Evolutionary conservation across 2,888 invertebrate species (phyloP).

Genomic region (Tetragnatha montana): DNA sequence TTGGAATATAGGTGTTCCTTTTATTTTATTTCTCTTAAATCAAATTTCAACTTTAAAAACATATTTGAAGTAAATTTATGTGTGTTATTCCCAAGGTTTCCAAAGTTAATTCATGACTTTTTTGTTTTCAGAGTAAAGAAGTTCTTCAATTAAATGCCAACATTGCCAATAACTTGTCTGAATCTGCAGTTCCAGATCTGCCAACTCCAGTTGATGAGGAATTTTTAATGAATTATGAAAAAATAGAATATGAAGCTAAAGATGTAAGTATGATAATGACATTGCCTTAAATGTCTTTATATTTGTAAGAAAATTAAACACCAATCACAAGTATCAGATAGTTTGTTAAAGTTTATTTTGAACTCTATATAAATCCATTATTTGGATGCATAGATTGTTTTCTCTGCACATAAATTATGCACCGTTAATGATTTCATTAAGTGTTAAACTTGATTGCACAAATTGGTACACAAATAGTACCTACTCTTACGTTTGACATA

Average conservation of each 20-base stretch:
- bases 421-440: neutral
- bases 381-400: neutral
- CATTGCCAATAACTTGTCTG: slow-evolving; percentile 54
- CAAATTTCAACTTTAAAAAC: too few species aligned
- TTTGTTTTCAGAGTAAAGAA: slow-evolving; percentile 52
- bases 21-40: neutral
- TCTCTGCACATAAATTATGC: neutral
- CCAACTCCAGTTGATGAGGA: slow-evolving; percentile 75
- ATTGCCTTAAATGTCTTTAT: neutral
- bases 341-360: neutral
- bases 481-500: too few species aligned
- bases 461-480: too few species aligned
- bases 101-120: neutral
- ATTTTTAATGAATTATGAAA: slow-evolving; percentile 84
- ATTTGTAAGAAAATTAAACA: slow-evolving; percentile 62
- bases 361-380: neutral
- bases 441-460: neutral
- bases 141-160: slow-evolving; percentile 59
- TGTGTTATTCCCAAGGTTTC: neutral
- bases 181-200: slow-evolving; percentile 64
- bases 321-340: neutral
- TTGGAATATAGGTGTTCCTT: too few species aligned
- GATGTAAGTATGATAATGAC: slow-evolving; percentile 80
- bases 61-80: too few species aligned
- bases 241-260: slow-evolving; percentile 85